These are phyloP conservation scores for Elmis aenea DNA, from an alignment of 2,888 invertebrate species.

Conservation along the genomic window DNA sequence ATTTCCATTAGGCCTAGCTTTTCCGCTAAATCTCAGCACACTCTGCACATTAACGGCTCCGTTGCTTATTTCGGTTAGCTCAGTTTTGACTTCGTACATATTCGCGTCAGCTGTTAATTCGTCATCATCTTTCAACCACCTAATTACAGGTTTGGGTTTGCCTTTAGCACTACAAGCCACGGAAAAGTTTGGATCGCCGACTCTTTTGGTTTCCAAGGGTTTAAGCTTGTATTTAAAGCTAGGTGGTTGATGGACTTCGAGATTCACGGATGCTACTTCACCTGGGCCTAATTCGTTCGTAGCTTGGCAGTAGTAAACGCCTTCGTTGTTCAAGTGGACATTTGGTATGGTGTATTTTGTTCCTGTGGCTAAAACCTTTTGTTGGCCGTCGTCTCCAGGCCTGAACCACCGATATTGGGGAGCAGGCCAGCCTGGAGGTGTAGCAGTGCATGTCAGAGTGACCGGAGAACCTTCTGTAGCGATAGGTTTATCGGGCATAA, in stretches of 20 bases:
- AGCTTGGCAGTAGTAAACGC: conserved; percentile 85
- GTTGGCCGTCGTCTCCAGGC: conserved; percentile 62
- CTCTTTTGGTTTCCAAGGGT: conserved; percentile 73
- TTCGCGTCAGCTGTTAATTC: conserved; percentile 73
- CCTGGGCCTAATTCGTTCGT: conserved; percentile 86
- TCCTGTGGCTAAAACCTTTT: conserved; percentile 69
- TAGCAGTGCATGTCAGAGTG: conserved; percentile 78
- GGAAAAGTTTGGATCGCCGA: conserved; percentile 73
- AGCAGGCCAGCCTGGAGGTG: conserved; percentile 89
- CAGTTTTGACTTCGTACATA: conserved; percentile 76
- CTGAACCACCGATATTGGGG: conserved; percentile 88
- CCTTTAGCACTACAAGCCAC: conserved; percentile 83
- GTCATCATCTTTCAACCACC: conserved; percentile 81
- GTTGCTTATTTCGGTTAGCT: conserved; percentile 70
- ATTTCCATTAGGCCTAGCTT: conserved; percentile 69
- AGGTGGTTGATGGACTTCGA: conserved; percentile 86
- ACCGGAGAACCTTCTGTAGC: conserved; percentile 80
- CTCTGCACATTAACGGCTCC: conserved; percentile 80
- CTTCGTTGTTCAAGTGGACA: conserved; percentile 81
- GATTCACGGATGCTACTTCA: conserved; percentile 73
- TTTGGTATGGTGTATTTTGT: conserved; percentile 80
- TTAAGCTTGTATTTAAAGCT: conserved; percentile 77
- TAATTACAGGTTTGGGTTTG: conserved; percentile 78
- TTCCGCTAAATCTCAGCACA: conserved; percentile 74
- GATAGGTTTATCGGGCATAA: conserved; percentile 78